Base-by-base conservation (phyloP, 2,797 vertebrate genomes). In the Silurus lanzhouensis region DNA sequence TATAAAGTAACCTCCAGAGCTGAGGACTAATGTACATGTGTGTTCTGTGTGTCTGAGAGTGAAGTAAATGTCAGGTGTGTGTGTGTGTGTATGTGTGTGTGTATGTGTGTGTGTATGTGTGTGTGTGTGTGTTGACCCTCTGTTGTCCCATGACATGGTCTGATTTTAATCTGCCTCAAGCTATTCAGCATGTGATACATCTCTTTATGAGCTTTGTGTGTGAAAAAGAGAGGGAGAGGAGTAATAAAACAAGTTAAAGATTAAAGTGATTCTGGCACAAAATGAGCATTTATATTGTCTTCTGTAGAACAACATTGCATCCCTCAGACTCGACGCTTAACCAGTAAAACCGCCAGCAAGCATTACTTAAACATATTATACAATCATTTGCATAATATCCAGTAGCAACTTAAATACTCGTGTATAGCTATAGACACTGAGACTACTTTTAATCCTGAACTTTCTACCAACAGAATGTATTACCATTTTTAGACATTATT, bases 131-230 rank as follows among this genome's bases (percentile, higher is more conserved):
- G 81, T 84, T 88, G 80, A 61, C 52, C 61, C 20, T 71, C 46
- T 14, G 57, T 67, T 83, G 77, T 85, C 82, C 44, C 83, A 71
- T 85, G 86, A 88, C 85, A 78, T 17, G 67, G 55, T 55, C 74
- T 84, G 66, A 84, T 78, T 85, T 84, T 27, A 14, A 83, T 83
- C 82, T 88, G 76, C 67, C 61, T 48, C 60, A 74, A 76, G 82
- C 44, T 86, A 55, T 61, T 78, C 46, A 68, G 82, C 87, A 89
- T 86, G 85, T 86, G 87, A 89, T 86, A 81, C 57, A 55, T 72
- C 22, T 80, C 22, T n/a, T 63, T 80, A 64, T 64, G 60, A 79
- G 13, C 72, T 68, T 52, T 22, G 58, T 60, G 58, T 79, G 61
- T 61, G 52, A 64, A 58, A 77, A 20, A 46, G 3, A 76, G 68